These are phyloP conservation scores for Corvus hawaiiensis DNA, from an alignment of 2,113 vertebrate species.

Conservation along the genomic window DNA sequence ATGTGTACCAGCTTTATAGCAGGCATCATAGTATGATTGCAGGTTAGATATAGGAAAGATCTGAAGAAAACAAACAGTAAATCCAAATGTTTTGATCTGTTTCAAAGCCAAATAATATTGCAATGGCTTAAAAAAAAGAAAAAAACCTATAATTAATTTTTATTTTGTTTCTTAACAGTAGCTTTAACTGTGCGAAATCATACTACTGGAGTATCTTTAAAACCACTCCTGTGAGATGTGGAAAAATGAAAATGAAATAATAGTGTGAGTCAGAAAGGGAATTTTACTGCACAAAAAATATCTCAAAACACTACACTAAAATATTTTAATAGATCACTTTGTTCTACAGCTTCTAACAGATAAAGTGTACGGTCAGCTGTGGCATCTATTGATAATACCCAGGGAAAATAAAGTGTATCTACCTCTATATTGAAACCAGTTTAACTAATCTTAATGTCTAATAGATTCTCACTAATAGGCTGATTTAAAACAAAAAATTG, in stretches of 20 bases:
- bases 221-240: background rate
- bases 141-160: background rate
- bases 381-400: background rate
- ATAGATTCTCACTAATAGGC: background rate
- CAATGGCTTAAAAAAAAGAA: background rate
- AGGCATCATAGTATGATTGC: background rate
- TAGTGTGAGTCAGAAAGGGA: background rate
- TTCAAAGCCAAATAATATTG: background rate
- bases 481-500: background rate
- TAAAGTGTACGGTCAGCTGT: background rate
- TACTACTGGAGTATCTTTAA: background rate
- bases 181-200: background rate
- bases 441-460: background rate
- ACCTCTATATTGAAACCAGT: background rate
- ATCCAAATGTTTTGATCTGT: background rate
- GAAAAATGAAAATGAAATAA: background rate
- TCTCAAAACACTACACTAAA: background rate
- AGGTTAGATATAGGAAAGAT: background rate
- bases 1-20: background rate
- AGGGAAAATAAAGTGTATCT: background rate
- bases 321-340: background rate
- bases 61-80: background rate
- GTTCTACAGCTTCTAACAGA: background rate
- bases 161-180: background rate
- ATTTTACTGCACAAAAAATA: background rate